Base-by-base conservation (phyloP, 2,113 vertebrate species). In the Xenus cinereus region DNA sequence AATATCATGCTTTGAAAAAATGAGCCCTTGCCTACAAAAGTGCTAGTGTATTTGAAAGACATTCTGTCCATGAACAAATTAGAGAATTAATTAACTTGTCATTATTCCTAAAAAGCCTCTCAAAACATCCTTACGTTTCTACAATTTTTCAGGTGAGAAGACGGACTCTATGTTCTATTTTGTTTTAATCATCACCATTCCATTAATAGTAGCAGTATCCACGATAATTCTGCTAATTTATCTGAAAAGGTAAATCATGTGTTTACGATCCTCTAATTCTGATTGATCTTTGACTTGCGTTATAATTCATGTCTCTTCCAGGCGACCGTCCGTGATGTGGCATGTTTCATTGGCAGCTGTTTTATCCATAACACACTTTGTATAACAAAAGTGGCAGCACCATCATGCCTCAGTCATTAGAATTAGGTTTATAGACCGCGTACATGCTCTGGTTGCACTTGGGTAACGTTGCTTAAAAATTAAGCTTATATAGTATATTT, bases 191-290 rank as follows among this genome's bases (percentile, higher is more conserved):
- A n/a, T 97, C 48, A 14, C 78, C 37, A 67, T 98, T 68, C 96
- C 96, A 8, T 57, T 96, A 67, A 45, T 83, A n/a, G 82, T 97
- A 35, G 83, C 88, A 32, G 17, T 95, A 18, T 89, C 93, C 66
- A 97, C 64, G 2, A 46, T 97, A 81, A 46, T 97, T 60, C 82
- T 98, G 3, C 94, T 98, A 3, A 51, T 97, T 56, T 97, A 97
- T 59, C 82, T 98, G 13, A 98, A 97, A 95, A 97, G 97, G 98
- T 98, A 97, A 97, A 53, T 71, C 63, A 54, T 3, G 0, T 46
- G 32, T 80, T 82, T 32, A 22, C 43, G 53, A 3, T 21, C 32
- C 46, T 21, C 39, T 59, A 14, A 45, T 35, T 66, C 76, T 35
- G 21, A 21, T 20, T 54, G 28, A 3, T 39, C 66, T 89, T 54